Conservation (phyloP, 2,888 invertebrate species). For the Rhagium mordax region DNA sequence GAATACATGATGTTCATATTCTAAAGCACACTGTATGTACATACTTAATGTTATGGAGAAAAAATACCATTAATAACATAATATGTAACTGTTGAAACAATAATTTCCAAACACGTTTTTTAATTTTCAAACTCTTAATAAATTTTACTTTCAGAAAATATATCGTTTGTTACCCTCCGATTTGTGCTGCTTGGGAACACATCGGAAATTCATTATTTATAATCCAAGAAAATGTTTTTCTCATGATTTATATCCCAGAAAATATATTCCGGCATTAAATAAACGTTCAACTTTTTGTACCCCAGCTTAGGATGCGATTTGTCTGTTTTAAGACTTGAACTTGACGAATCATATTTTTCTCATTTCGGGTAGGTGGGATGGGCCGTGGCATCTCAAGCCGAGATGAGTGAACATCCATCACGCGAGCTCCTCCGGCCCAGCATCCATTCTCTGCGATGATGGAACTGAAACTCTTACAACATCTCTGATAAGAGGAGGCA, state of each 20-base stretch:
- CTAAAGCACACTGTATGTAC: too few species aligned
- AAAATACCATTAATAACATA: too few species aligned
- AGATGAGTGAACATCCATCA: conserved; percentile 66
- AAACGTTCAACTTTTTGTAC: conserved; percentile 55
- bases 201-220: conserved; percentile 25
- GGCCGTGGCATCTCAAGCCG: conserved; percentile 32
- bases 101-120: not conserved
- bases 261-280: conserved; percentile 51
- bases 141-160: not conserved
- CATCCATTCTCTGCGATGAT: conserved; percentile 66
- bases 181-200: not conserved
- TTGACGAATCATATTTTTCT: conserved; percentile 59
- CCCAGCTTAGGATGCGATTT: conserved; percentile 55
- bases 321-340: conserved; percentile 49
- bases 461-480: conserved; percentile 70
- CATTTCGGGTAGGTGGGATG: conserved; percentile 46
- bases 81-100: too few species aligned
- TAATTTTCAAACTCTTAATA: too few species aligned
- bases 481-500: conserved; percentile 68
- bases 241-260: conserved; percentile 47
- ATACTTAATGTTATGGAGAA: too few species aligned
- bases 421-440: conserved; percentile 50
- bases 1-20: too few species aligned
- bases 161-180: not conserved
- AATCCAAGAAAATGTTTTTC: conserved; percentile 24